Evolutionary conservation across 92 coral and sea anemone genomes (phyloP), one percentile per base, ranked within the genome.

Genomic region (Chrysogorgia sp.): DNA sequence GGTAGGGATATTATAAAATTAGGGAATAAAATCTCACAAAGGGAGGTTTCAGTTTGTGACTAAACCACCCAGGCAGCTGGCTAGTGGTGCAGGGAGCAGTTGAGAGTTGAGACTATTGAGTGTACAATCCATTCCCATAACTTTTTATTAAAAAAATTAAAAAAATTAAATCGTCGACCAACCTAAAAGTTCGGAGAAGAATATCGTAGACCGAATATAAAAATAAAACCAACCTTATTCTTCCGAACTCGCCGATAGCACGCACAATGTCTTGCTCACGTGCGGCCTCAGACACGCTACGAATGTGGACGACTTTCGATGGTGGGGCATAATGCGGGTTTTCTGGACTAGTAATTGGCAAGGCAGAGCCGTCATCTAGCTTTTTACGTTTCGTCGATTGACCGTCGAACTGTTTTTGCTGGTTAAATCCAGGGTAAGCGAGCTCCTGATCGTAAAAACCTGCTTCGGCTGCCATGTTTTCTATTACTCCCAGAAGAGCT

Each of bases 271-370:
- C 97, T 59, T 89, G 93, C 53, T 94, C 98, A 58, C 94, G 86
- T 28, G 98, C 97, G 53, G 90, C 96, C 41, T 94, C 97, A 7
- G 98, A 96, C 2, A 94, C 97, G 5, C 97, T 92, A 52, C 98
- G 90, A 34, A 91, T 88, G 64, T 94, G 98, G 67, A 94, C 89
- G 23, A 94, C 98, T 32, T 89, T 82, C 17, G 97, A 91, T 17
- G 98, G 98, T n/a, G 86, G 91, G 5, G 93, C 86, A 49, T 74
- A 83, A 87, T 91, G 94, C 30, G 96, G 92, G 48, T 85, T 72
- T 7, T 72, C 65, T 19, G 79, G 79, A 56, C 52, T 72, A 0
- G 79, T 72, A 5, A 72, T 28, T 17, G 79, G 65, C 30, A 72
- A 12, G 15, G 79, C 32, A 53, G 79, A 72, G n/a, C 79, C 79